Evolutionary conservation across 2,797 vertebrate genomes (phyloP).

Genomic region (Miichthys miiuy): DNA sequence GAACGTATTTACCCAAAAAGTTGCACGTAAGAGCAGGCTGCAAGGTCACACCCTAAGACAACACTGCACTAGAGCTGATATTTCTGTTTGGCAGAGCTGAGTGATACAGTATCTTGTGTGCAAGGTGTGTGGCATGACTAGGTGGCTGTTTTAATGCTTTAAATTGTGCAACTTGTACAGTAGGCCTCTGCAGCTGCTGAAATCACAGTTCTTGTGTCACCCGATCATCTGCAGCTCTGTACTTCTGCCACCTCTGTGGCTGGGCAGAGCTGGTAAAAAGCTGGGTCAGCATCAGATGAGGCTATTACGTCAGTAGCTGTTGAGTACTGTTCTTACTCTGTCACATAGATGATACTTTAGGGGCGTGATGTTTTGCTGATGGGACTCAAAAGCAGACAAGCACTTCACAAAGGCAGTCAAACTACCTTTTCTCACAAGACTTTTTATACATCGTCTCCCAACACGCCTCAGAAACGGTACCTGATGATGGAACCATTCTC

Average conservation of each 20-base stretch:
- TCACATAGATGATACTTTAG: background rate
- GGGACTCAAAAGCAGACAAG: background rate
- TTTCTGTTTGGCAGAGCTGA: background rate
- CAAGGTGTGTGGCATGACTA: background rate
- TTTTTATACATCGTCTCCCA: background rate
- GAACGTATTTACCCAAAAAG: background rate
- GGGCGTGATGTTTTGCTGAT: background rate
- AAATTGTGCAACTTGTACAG: constrained; percentile 24
- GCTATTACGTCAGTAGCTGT: background rate
- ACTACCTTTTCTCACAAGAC: no score
- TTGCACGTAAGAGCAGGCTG: background rate
- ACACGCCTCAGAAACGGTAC: background rate
- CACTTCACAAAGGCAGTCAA: background rate
- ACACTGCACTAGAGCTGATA: constrained; percentile 3
- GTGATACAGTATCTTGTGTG: background rate
- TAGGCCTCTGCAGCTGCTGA: constrained; percentile 87
- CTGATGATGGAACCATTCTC: constrained; percentile 66
- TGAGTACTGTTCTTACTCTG: background rate
- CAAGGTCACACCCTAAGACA: constrained; percentile 23
- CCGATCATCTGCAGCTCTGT: background rate
- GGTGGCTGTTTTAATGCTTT: background rate
- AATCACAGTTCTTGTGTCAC: constrained; percentile 70
- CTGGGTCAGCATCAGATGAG: background rate
- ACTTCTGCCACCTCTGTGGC: background rate
- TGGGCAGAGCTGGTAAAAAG: background rate